A percentile compares a stretch with the other conserved stretches of the same genome.
phyloP scores from a whole-genome alignment of 2,113 vertebrate genomes.

The Apus apus region DNA sequence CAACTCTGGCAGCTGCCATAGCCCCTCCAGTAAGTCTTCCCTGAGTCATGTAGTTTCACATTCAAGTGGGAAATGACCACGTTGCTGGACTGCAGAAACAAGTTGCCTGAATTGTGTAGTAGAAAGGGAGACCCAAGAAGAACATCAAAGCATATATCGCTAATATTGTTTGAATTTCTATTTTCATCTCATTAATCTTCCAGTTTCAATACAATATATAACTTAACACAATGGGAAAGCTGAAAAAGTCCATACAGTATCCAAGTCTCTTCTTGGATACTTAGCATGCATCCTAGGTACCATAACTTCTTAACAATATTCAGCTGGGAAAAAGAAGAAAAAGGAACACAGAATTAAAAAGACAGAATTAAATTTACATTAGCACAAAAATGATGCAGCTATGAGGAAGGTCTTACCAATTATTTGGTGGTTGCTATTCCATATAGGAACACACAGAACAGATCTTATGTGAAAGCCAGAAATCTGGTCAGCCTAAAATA shows the following conservation, averaged over 20 bases:
- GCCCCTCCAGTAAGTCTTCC: neutral
- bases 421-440: slow-evolving; percentile 99
- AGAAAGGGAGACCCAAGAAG: neutral
- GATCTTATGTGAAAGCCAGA: slow-evolving; percentile 97
- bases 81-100: neutral
- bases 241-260: slow-evolving; percentile 16
- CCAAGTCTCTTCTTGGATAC: slow-evolving; percentile 8
- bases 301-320: slow-evolving; percentile 6
- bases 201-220: neutral
- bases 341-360: neutral
- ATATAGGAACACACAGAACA: slow-evolving; percentile 97
- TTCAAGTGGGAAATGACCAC: neutral
- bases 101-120: neutral
- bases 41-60: neutral
- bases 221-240: neutral
- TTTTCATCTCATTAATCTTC: neutral
- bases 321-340: slow-evolving; percentile 15
- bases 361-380: neutral
- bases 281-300: slow-evolving; percentile 20
- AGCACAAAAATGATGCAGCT: neutral
- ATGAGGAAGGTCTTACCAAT: slow-evolving; percentile 85
- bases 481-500: slow-evolving; percentile 92
- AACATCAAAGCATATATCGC: neutral
- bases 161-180: neutral
- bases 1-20: neutral